A percentile compares a stretch with the other conserved stretches of the same genome.
phyloP scores from a whole-genome alignment of 2,113 vertebrate genomes.

The Pimephales promelas region DNA sequence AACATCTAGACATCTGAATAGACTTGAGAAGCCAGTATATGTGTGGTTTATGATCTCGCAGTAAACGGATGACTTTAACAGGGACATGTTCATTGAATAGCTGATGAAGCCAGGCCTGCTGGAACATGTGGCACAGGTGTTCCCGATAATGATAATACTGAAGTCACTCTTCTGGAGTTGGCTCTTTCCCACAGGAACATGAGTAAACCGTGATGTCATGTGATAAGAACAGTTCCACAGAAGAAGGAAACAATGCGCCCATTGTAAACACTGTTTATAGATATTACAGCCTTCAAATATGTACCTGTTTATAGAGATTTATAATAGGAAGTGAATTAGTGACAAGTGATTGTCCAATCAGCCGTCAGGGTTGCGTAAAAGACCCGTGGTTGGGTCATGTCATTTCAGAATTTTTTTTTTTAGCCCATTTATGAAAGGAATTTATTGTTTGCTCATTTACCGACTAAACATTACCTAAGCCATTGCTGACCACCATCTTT shows the following conservation, averaged over 20 bases:
- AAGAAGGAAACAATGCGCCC: slow-evolving; percentile 54
- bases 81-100: too few species aligned
- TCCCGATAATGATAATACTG: not conserved
- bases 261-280: slow-evolving; percentile 49
- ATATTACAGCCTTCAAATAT: not conserved
- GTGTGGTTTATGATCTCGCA: not conserved
- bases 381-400: not conserved
- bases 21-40: not conserved
- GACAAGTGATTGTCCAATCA: not conserved
- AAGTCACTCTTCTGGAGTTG: not conserved
- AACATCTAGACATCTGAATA: not conserved
- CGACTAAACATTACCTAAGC: not conserved
- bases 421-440: not conserved
- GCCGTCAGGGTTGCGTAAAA: not conserved
- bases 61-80: not conserved
- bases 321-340: not conserved
- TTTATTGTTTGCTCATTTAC: not conserved
- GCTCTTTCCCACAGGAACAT: slow-evolving; percentile 51
- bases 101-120: not conserved
- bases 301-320: not conserved
- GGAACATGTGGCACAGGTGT: slow-evolving; percentile 9
- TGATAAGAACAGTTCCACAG: slow-evolving; percentile 59
- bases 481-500: not conserved
- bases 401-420: not conserved
- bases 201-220: slow-evolving; percentile 69